A percentile compares a stretch with the other conserved stretches of the same genome.
These are phyloP conservation scores for Cliona cf. orientalis DNA, from an alignment of 37 sponge, comb jelly and placozoan genomes.

Conservation along the genomic window DNA sequence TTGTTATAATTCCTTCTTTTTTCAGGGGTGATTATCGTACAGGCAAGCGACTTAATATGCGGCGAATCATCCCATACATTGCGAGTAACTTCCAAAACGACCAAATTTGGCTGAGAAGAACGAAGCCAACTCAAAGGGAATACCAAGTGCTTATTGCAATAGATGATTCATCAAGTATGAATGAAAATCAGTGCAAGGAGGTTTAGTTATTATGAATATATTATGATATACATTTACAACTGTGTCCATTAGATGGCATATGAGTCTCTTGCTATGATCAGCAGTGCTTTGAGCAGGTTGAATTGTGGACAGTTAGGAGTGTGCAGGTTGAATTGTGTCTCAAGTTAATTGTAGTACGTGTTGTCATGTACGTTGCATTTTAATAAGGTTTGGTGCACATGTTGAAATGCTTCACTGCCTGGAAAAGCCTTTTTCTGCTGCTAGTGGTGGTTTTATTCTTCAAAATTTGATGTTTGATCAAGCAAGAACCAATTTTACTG, in stretches of 20 bases:
- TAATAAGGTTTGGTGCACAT: too few species aligned
- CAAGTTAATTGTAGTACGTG: neutral
- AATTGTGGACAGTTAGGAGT: conserved; percentile 91
- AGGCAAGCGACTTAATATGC: conserved; percentile 97
- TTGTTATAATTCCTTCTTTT: too few species aligned
- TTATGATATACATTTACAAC: neutral
- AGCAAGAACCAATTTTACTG: conserved; percentile 74
- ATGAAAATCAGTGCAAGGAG: conserved; percentile 24
- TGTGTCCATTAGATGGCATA: conserved; percentile 85
- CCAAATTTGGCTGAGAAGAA: conserved; percentile 93
- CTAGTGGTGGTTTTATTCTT: conserved; percentile 66
- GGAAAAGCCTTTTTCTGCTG: conserved; percentile 72
- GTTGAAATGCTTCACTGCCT: too few species aligned
- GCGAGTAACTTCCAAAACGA: conserved; percentile 96
- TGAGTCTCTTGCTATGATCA: conserved; percentile 89
- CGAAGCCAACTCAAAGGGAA: conserved; percentile 82
- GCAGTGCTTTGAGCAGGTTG: conserved; percentile 82
- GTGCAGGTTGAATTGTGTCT: conserved; percentile 53
- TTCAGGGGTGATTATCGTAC: conserved; percentile 91
- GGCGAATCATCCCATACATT: conserved; percentile 94
- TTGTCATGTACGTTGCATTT: neutral
- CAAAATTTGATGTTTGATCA: conserved; percentile 81
- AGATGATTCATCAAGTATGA: conserved; percentile 54
- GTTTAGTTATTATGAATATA: neutral
- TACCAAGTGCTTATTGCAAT: conserved; percentile 94